Base-by-base conservation (phyloP, 2,113 vertebrate genomes). In the Pyxicephalus adspersus region DNA sequence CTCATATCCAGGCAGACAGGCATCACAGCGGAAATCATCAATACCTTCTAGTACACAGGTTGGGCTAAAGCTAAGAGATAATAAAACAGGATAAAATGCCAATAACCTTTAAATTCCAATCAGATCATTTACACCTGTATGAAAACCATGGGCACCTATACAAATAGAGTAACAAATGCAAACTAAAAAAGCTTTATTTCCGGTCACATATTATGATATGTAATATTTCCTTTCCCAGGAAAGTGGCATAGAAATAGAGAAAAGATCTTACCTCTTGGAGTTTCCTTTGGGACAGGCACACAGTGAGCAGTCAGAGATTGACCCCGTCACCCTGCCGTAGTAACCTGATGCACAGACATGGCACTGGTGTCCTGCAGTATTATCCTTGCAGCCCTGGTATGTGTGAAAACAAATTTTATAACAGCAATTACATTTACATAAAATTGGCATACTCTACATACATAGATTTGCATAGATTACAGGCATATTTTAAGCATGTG, bases 1-100 rank as follows among this genome's bases (percentile, higher is more conserved):
- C 84, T 97, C 95, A 2, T 97, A 95, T 20, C 98, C 98, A 0
- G 60, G 76, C 19, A 91, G 82, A 83, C 98, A 99, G 85, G 94
- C 91, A 17, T 94, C 86, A 64, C 97, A 99, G 18, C 83, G 89
- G 87, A 95, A 97, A 84, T 94, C 94, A 0, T 85, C 84, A 0
- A 68, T 84, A 9, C 90, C 95, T 22, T 95, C 94, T 17, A 90
- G 84, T 65, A 93, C 86, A 83, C 98, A 99, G 0, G 94, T 96
- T 28, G 94, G 90, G 81, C 98, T 99, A 86, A 97, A 99, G 83
- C 96, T 98, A 83, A 57, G 89, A 64, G 4, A 51, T 54, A 54
- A 65, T 2, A 22, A 54, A 57, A n/a, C n/a, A 71, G 8, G 15
- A 45, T 45, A 34, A 34, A 6, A 3, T 34, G 31, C 6, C 6